Percentiles rank a stretch among this genome's conserved stretches.
These are phyloP conservation scores for Dasyprocta punctata DNA, from an alignment of 2,113 vertebrate genomes.

Conservation along the genomic window DNA sequence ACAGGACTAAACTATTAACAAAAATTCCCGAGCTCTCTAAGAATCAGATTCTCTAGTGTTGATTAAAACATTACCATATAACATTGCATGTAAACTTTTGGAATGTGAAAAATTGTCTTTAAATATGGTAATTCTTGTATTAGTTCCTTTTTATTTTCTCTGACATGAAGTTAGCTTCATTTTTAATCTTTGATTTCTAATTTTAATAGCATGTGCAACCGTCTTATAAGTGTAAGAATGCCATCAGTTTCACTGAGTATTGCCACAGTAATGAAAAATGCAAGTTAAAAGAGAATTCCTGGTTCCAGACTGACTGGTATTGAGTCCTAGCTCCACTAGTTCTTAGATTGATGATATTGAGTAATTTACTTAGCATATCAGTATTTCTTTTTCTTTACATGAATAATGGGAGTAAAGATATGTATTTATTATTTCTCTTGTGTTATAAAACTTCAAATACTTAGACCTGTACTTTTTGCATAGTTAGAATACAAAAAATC, in stretches of 20 bases:
- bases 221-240: not conserved
- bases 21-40: not conserved
- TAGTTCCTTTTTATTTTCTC: not conserved
- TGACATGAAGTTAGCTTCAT: not conserved
- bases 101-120: not conserved
- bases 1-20: not conserved
- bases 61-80: not conserved
- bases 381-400: not conserved
- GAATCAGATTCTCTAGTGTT: not conserved
- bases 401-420: not conserved
- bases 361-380: not conserved
- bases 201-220: constrained; percentile 19
- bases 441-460: not conserved
- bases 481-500: not conserved
- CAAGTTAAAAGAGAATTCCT: not conserved
- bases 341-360: not conserved
- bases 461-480: not conserved
- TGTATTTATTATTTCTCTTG: not conserved
- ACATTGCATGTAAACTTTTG: not conserved
- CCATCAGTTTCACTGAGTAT: not conserved
- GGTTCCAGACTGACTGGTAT: not conserved
- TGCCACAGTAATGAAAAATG: not conserved
- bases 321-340: not conserved
- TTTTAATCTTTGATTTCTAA: not conserved
- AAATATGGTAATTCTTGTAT: not conserved